Percentiles rank a stretch among this genome's conserved stretches.
These are phyloP conservation scores for Eurosta solidaginis DNA, from an alignment of 1,140 invertebrate species.

Conservation along the genomic window DNA sequence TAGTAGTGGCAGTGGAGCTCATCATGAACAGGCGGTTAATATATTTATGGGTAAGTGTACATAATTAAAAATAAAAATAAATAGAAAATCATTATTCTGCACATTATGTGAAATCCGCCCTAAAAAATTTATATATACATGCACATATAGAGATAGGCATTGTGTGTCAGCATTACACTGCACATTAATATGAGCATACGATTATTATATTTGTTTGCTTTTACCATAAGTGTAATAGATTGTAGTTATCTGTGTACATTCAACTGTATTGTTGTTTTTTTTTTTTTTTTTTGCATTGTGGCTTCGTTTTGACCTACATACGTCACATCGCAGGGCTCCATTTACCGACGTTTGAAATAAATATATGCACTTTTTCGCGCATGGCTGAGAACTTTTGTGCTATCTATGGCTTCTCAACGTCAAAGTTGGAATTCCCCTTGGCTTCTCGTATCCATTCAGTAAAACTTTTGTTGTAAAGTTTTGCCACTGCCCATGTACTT, in stretches of 20 bases:
- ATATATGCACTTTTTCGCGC: background rate
- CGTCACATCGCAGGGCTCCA: background rate
- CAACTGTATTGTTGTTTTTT: too few species aligned
- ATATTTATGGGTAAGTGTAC: constrained; percentile 75
- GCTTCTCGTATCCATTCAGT: too few species aligned
- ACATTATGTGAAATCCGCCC: background rate
- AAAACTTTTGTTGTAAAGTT: too few species aligned
- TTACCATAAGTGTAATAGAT: background rate
- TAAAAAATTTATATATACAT: too few species aligned
- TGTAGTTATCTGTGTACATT: background rate
- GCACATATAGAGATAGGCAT: background rate
- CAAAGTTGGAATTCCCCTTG: background rate
- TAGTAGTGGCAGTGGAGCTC: constrained; percentile 68
- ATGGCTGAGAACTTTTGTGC: background rate
- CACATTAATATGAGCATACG: background rate
- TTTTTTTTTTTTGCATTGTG: too few species aligned
- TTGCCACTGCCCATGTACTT: too few species aligned
- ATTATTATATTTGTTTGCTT: background rate
- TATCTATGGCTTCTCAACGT: constrained; percentile 12
- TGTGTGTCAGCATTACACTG: background rate
- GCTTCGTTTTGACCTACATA: constrained; percentile 21
- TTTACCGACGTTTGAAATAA: background rate
- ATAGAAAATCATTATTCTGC: background rate
- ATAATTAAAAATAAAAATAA: background rate
- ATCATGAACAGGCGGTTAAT: constrained; percentile 77